Evolutionary conservation across 2,113 vertebrate species (phyloP), one percentile per base, ranked within the genome.

Genomic region (Dasyornis broadbenti): DNA sequence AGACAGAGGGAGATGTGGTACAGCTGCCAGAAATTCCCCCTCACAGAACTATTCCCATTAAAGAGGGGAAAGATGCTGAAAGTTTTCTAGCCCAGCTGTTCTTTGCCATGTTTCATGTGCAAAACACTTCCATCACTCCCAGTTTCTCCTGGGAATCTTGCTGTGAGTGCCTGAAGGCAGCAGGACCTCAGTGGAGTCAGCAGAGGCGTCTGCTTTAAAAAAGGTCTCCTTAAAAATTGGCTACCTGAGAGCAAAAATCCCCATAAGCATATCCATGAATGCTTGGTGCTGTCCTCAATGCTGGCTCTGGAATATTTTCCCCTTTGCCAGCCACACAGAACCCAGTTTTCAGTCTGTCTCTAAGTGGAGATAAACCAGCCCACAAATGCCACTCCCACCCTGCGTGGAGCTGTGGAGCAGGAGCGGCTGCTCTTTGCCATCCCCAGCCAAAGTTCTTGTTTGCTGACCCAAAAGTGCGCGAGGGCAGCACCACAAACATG

Each of bases 1-100:
- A 87, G 54, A 64, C 59, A 65, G 44, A 16, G 26, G 24, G 56
- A 96, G 90, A 81, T 47, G 71, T 44, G 87, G 73, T 89, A 76
- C 71, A 89, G 83, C 83, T 96, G 90, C 80, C 88, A 85, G 26
- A 20, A 93, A 85, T 70, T 52, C 86, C 78, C 64, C 82, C 86
- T 82, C 44, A 15, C 81, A 95, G 76, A 92, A 4, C 44, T 4
- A 28, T 37, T 82, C 68, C 63, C 83, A 69, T 64, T 83, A 39
- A 80, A 61, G 37, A 81, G 44, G 22, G 37, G 52, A 73, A 61
- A 85, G 45, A 31, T 15, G 7, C 4, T 37, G 2, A 1, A 53
- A 37, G n/a, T 78, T 66, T 86, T 75, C 75, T 6, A 69, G 69
- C 72, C 79, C 82, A 79, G 69, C 54, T 81, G 63, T 68, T 71